Percentiles rank a stretch among this genome's conserved stretches.
phyloP scores from a whole-genome alignment of 2,797 vertebrate species.

The Dicrostonyx torquatus region DNA sequence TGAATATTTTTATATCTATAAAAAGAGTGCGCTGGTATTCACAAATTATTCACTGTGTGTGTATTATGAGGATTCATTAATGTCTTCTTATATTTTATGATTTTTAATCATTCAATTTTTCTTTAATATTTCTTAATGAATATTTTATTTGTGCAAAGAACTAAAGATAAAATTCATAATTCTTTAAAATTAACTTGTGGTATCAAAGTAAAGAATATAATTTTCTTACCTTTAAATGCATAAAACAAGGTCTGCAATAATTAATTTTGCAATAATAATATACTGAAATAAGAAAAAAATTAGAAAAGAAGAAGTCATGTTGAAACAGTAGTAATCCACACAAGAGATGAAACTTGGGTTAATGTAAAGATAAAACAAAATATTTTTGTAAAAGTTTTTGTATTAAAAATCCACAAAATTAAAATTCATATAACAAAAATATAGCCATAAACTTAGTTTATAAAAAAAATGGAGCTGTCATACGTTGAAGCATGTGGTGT shows the following conservation, averaged over 20 bases:
- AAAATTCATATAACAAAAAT: neutral
- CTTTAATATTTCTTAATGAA: neutral
- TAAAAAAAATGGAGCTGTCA: neutral
- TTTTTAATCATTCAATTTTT: slow-evolving; percentile 16
- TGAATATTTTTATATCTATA: neutral
- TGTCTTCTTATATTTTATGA: neutral
- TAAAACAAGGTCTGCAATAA: neutral
- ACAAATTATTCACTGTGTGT: neutral
- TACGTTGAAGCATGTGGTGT: neutral
- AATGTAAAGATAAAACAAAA: neutral
- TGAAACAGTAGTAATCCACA: neutral
- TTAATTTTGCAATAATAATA: neutral
- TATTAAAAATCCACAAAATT: neutral
- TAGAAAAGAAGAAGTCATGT: neutral
- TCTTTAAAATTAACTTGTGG: neutral
- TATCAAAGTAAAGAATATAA: neutral
- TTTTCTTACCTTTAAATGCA: neutral
- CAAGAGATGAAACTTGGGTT: neutral
- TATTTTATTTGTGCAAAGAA: neutral
- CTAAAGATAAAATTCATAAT: slow-evolving; percentile 8
- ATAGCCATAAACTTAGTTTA: neutral
- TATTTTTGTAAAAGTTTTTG: neutral
- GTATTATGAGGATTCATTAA: neutral
- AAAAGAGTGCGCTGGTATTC: neutral
- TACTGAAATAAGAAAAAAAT: neutral